These are phyloP conservation scores for Colletes gigas DNA, from an alignment of 1,140 invertebrate genomes.

Conservation along the genomic window DNA sequence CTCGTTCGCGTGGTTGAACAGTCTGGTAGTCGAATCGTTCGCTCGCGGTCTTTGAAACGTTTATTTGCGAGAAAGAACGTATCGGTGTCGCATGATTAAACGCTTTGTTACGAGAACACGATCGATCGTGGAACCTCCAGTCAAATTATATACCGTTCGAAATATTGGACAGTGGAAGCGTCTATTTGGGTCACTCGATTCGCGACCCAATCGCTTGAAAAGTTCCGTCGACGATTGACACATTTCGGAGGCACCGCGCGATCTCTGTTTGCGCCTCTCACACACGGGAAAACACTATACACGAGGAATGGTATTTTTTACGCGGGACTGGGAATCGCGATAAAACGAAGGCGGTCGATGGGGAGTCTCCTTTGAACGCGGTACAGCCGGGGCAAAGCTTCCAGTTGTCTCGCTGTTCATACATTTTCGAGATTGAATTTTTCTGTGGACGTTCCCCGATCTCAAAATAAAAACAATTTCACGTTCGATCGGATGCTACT, in stretches of 20 bases:
- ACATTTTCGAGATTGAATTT: conserved; percentile 35
- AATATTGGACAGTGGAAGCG: conserved; percentile 32
- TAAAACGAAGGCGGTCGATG: conserved; percentile 8
- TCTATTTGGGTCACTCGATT: conserved; percentile 48
- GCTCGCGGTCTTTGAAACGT: conserved; percentile 14
- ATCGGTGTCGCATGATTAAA: conserved; percentile 33
- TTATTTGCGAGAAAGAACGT: conserved; percentile 42
- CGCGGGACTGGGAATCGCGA: background rate
- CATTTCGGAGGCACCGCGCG: background rate
- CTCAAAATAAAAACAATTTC: conserved; percentile 6
- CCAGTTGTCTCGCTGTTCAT: background rate
- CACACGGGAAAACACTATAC: too few relatives aligned
- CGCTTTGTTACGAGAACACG: conserved; percentile 9
- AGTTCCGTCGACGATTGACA: conserved; percentile 44
- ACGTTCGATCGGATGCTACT: background rate
- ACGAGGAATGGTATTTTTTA: background rate
- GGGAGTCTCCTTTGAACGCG: conserved; percentile 1
- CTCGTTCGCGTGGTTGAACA: too few relatives aligned
- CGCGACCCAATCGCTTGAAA: conserved; percentile 44
- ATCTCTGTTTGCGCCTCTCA: background rate
- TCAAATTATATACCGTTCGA: conserved; percentile 21
- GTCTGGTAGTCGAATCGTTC: conserved; percentile 9
- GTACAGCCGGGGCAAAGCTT: background rate
- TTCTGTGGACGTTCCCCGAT: background rate
- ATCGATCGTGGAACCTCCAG: conserved; percentile 29